A percentile compares a stretch with the other conserved stretches of the same genome.
Conservation (phyloP, 1,140 invertebrate species). For the Tachypleus tridentatus region DNA sequence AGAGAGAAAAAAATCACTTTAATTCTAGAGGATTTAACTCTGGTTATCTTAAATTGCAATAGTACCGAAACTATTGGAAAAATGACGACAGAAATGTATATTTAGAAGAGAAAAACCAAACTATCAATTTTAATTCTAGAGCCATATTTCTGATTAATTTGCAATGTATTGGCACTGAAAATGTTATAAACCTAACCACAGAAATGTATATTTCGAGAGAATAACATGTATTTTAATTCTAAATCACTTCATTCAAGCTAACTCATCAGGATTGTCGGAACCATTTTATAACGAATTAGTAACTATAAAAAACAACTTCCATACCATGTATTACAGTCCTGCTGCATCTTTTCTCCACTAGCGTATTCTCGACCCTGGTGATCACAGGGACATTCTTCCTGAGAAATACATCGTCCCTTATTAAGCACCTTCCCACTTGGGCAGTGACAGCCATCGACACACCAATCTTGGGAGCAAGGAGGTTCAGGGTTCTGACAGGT, state of each 20-base stretch:
- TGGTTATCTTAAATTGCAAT: too few relatives aligned
- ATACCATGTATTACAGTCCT: slow-evolving; percentile 35
- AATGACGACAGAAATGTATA: too few relatives aligned
- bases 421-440: slow-evolving; percentile 56
- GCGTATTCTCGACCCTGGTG: slow-evolving; percentile 23
- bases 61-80: too few relatives aligned
- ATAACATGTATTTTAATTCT: too few relatives aligned
- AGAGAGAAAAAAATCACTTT: too few relatives aligned
- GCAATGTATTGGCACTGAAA: neutral
- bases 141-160: neutral
- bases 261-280: too few relatives aligned
- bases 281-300: neutral
- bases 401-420: slow-evolving; percentile 27
- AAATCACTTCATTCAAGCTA: too few relatives aligned
- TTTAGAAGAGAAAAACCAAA: too few relatives aligned
- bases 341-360: slow-evolving; percentile 25
- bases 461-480: slow-evolving; percentile 31
- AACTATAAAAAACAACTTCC: slow-evolving; percentile 5
- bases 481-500: slow-evolving; percentile 16
- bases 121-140: too few relatives aligned
- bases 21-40: too few relatives aligned
- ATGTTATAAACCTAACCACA: neutral
- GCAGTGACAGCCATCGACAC: slow-evolving; percentile 79
- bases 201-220: too few relatives aligned
- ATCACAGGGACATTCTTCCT: slow-evolving; percentile 31